These are phyloP conservation scores for Eueides isabella DNA, from an alignment of 1,140 invertebrate genomes.

Conservation along the genomic window DNA sequence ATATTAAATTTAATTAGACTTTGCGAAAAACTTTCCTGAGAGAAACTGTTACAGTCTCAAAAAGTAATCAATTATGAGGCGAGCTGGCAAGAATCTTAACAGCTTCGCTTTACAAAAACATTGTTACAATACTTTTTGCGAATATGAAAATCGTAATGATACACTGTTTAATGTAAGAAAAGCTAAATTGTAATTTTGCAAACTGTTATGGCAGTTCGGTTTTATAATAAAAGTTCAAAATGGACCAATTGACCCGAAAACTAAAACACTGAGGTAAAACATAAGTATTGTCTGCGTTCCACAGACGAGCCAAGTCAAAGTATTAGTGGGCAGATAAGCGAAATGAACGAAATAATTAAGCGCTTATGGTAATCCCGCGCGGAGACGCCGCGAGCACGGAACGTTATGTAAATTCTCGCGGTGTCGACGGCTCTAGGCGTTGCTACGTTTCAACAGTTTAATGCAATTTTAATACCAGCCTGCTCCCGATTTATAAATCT, in stretches of 20 bases:
- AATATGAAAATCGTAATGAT: not conserved
- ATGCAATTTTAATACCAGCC: conserved; percentile 37
- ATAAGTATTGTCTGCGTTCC: conserved; percentile 23
- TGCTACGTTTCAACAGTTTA: conserved; percentile 40
- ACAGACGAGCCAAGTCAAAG: conserved; percentile 47
- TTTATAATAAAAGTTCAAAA: not conserved
- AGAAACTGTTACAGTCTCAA: conserved; percentile 2
- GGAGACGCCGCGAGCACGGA: conserved; percentile 51
- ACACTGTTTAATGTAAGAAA: not conserved
- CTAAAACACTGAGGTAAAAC: conserved; percentile 8
- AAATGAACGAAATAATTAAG: conserved; percentile 66
- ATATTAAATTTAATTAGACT: not conserved
- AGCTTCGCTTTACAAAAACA: not conserved
- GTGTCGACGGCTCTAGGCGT: conserved; percentile 31
- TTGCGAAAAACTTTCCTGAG: not conserved
- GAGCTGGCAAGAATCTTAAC: not conserved
- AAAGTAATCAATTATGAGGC: not conserved
- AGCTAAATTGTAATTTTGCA: not conserved
- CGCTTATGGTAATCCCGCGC: conserved; percentile 59
- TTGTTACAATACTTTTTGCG: not conserved
- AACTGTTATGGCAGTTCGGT: not conserved
- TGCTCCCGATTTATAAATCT: conserved; percentile 17
- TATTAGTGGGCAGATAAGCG: conserved; percentile 67
- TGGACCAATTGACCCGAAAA: conserved; percentile 1
- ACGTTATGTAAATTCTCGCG: conserved; percentile 61